Conservation (phyloP, 2,888 invertebrate genomes). For the Chrysodeixis includens region DNA sequence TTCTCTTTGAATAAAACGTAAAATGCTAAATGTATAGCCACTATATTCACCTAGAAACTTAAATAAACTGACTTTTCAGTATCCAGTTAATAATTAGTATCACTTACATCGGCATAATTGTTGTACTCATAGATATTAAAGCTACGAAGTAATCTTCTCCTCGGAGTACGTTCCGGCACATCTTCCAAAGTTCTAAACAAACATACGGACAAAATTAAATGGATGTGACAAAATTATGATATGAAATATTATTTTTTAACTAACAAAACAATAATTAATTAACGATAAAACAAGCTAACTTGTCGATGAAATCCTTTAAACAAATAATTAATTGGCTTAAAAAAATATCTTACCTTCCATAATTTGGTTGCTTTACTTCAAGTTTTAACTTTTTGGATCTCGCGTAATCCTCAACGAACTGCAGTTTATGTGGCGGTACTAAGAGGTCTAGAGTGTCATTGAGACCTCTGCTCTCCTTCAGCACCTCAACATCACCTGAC, state of each 20-base stretch:
- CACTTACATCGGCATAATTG: conserved; percentile 72
- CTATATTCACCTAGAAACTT: too few relatives aligned
- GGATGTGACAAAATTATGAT: neutral
- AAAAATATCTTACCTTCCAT: conserved; percentile 73
- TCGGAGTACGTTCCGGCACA: conserved; percentile 63
- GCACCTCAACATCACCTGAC: conserved; percentile 66
- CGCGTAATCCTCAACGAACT: conserved; percentile 66
- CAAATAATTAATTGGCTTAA: neutral
- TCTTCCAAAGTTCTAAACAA: conserved; percentile 67
- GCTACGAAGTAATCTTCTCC: conserved; percentile 65
- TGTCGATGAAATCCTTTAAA: neutral
- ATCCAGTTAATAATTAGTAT: neutral
- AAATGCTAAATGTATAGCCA: too few relatives aligned
- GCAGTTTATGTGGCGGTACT: conserved; percentile 68
- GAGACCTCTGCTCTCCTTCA: conserved; percentile 74
- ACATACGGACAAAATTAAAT: conserved; percentile 9
- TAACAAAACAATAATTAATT: too few relatives aligned
- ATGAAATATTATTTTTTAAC: neutral
- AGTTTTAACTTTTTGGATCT: conserved; percentile 58
- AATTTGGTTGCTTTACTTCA: conserved; percentile 69
- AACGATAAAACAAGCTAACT: too few relatives aligned
- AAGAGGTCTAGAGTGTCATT: conserved; percentile 81
- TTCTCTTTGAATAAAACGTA: too few relatives aligned
- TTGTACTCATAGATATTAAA: conserved; percentile 74
- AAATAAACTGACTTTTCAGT: too few relatives aligned